Percentiles rank a stretch among this genome's conserved stretches.
phyloP scores from a whole-genome alignment of 92 coral and sea anemone species.

The Heliopora coerulea region DNA sequence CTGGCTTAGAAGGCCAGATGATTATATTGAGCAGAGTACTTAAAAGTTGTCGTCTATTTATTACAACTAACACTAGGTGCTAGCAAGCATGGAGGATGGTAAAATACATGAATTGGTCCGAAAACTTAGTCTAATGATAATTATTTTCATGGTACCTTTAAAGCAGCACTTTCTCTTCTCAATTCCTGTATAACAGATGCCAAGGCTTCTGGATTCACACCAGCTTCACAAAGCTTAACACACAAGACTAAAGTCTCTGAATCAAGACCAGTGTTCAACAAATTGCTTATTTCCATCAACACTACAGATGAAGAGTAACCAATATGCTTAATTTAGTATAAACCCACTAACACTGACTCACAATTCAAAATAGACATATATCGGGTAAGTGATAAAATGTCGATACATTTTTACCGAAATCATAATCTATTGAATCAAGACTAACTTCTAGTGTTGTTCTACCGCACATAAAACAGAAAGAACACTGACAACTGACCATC shows the following conservation, averaged over 20 bases:
- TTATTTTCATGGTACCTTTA: slow-evolving; percentile 58
- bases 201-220: slow-evolving; percentile 95
- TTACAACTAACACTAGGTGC: too few relatives aligned
- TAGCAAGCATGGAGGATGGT: too few relatives aligned
- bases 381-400: not conserved
- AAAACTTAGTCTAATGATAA: not conserved
- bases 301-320: slow-evolving; percentile 43
- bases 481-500: slow-evolving; percentile 67
- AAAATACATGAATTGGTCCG: too few relatives aligned
- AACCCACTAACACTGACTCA: not conserved
- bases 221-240: slow-evolving; percentile 96
- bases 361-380: not conserved
- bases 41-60: too few relatives aligned
- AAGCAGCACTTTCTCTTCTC: slow-evolving; percentile 80
- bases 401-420: not conserved
- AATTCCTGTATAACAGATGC: slow-evolving; percentile 93
- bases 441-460: too few relatives aligned
- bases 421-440: too few relatives aligned
- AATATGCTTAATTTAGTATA: not conserved
- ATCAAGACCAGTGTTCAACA: slow-evolving; percentile 94
- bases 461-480: too few relatives aligned
- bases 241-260: slow-evolving; percentile 92
- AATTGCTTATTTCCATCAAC: slow-evolving; percentile 86
- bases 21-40: too few relatives aligned
- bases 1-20: too few relatives aligned